Conservation (phyloP, 2,797 vertebrate species). For the Dryobates pubescens region DNA sequence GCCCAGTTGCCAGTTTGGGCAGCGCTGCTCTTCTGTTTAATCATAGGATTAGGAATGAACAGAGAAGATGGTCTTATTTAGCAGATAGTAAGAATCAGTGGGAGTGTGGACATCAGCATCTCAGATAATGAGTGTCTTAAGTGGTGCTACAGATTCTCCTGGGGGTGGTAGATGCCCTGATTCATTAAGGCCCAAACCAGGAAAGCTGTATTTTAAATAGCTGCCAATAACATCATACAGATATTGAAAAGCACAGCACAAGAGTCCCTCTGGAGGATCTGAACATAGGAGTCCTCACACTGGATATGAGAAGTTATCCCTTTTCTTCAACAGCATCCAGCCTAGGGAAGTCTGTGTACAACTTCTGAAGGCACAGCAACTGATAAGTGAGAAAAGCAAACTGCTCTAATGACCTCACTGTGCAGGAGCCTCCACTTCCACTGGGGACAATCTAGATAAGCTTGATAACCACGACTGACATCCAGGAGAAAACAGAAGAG, state of each 20-base stretch:
- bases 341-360: neutral
- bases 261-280: neutral
- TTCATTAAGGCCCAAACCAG: neutral
- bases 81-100: neutral
- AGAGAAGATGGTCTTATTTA: neutral
- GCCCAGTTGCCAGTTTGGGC: neutral
- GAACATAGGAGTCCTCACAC: neutral
- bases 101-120: neutral
- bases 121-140: neutral
- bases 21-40: neutral
- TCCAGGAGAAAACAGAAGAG: conserved; percentile 24
- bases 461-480: conserved; percentile 2
- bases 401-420: conserved; percentile 16
- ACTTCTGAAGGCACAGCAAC: conserved; percentile 10
- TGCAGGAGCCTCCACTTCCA: conserved; percentile 22
- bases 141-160: neutral
- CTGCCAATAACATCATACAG: neutral
- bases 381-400: conserved; percentile 28
- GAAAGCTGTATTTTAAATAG: neutral
- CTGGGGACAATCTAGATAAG: conserved; percentile 50
- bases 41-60: neutral
- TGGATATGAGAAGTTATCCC: neutral
- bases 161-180: neutral
- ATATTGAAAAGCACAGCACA: neutral
- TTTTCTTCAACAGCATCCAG: neutral